Evolutionary conservation across 2,888 invertebrate species (phyloP).

Genomic region (Sussaba pulchella): DNA sequence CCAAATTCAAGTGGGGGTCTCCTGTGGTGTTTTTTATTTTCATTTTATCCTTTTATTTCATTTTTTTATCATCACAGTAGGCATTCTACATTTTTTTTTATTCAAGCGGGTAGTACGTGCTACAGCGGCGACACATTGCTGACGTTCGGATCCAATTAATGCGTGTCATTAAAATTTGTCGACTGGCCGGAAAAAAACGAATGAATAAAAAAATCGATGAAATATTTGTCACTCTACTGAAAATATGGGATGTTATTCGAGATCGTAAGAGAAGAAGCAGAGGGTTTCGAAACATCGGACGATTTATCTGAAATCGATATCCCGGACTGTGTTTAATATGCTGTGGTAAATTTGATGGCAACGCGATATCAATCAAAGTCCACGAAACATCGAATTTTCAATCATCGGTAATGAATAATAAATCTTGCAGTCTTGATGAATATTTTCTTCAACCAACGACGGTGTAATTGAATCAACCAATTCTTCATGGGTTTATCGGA

Average conservation of each 20-base stretch:
- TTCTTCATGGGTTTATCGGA: no score
- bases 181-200: neutral
- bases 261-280: neutral
- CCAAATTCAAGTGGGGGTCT: slow-evolving; percentile 32
- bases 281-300: neutral
- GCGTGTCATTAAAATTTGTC: slow-evolving; percentile 44
- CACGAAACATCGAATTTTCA: neutral
- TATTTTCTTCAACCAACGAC: no score
- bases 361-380: neutral
- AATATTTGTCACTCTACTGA: slow-evolving; percentile 37
- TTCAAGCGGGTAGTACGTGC: slow-evolving; percentile 14
- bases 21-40: slow-evolving; percentile 19
- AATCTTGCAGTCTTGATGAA: no score
- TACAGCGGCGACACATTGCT: slow-evolving; percentile 11
- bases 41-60: neutral
- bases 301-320: no score
- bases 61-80: slow-evolving; percentile 28
- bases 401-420: no score
- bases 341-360: slow-evolving; percentile 7
- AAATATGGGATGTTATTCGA: neutral
- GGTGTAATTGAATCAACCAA: no score
- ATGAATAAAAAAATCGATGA: slow-evolving; percentile 32
- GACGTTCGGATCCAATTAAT: slow-evolving; percentile 62
- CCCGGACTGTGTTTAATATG: neutral
- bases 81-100: slow-evolving; percentile 28